Conservation (phyloP, 2,113 vertebrate genomes). For the Coreoperca whiteheadi region DNA sequence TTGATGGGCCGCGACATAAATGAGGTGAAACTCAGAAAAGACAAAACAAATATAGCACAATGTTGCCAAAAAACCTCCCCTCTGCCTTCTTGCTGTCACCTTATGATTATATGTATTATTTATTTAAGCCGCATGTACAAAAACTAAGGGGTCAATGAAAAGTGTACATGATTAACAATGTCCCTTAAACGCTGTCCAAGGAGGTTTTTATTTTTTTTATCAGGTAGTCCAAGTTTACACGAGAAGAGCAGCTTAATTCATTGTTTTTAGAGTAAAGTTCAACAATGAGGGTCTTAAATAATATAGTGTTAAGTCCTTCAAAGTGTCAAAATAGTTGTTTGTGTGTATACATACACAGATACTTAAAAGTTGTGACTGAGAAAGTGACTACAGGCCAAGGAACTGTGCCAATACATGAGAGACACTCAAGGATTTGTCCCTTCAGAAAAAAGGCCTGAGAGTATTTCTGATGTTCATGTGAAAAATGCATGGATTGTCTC, state of each 20-base stretch:
- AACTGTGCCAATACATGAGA: conserved; percentile 69
- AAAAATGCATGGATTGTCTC: conserved; percentile 82
- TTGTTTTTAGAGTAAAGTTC: conserved; percentile 29
- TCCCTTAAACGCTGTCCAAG: conserved; percentile 47
- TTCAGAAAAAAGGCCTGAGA: conserved; percentile 82
- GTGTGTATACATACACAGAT: conserved; percentile 35
- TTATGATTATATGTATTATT: conserved; percentile 13
- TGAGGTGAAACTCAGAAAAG: conserved; percentile 15
- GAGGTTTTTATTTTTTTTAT: conserved; percentile 30
- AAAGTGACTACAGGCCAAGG: conserved; percentile 68
- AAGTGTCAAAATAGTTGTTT: conserved; percentile 43
- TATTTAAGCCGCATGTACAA: not conserved
- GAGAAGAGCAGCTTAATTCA: conserved; percentile 58
- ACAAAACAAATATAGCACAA: not conserved
- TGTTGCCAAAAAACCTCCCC: conserved; percentile 1
- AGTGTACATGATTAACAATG: conserved; percentile 25
- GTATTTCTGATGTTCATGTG: conserved; percentile 66
- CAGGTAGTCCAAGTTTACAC: conserved; percentile 49
- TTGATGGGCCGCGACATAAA: conserved; percentile 19
- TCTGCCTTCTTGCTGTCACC: not conserved
- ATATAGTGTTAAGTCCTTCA: conserved; percentile 50
- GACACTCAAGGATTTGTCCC: conserved; percentile 73
- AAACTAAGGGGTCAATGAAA: conserved; percentile 29
- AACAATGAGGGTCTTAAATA: conserved; percentile 51
- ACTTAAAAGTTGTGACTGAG: conserved; percentile 33